These are phyloP conservation scores for Lamprologus sp. DNA, from an alignment of 2,113 vertebrate genomes.

Conservation along the genomic window DNA sequence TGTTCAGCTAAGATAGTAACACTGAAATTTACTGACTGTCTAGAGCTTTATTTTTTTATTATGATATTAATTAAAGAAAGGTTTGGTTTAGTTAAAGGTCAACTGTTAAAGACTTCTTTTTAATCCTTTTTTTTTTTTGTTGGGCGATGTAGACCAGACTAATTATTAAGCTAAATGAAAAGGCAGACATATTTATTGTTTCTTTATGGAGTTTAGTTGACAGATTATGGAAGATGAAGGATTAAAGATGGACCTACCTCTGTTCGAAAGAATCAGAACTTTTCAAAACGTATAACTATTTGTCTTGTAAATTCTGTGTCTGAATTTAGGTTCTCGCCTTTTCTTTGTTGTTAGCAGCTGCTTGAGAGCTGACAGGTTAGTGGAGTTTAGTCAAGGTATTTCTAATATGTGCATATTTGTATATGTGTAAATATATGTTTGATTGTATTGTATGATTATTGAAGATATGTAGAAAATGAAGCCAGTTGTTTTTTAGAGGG, in stretches of 20 bases:
- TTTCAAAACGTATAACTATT: background rate
- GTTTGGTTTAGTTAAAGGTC: background rate
- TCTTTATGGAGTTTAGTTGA: background rate
- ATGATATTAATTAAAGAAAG: background rate
- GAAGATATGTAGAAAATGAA: background rate
- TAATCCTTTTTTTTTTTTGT: background rate
- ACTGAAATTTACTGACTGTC: background rate
- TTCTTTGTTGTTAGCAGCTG: background rate
- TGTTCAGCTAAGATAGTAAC: background rate
- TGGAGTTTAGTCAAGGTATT: background rate
- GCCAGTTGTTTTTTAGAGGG: background rate
- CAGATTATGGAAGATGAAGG: background rate
- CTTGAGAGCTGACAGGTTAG: background rate
- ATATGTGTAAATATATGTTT: background rate
- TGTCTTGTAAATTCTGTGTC: background rate
- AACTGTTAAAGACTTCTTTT: background rate
- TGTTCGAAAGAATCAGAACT: background rate
- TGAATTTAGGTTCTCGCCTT: background rate
- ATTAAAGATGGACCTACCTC: background rate
- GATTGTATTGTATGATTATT: background rate
- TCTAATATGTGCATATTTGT: background rate
- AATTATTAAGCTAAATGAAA: background rate
- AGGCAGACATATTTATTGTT: background rate
- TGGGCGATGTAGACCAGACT: background rate
- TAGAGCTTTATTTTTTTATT: background rate